Evolutionary conservation across 2,797 vertebrate genomes (phyloP), one percentile per base, ranked within the genome.

Genomic region (Hylomyscus alleni): DNA sequence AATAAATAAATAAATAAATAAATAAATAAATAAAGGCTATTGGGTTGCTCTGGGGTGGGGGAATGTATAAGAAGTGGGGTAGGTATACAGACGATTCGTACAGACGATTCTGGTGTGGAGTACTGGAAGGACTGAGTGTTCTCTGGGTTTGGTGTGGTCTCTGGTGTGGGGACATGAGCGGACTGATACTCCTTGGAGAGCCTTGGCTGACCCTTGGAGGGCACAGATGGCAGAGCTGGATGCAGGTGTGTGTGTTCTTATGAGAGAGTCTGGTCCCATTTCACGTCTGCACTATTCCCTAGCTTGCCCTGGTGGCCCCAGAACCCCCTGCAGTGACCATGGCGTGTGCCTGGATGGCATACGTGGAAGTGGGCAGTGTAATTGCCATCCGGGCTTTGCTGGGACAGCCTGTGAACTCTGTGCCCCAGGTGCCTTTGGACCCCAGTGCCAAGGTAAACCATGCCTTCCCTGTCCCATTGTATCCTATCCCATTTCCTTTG

Each of bases 291-390:
- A 11, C 47, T 6, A 0, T 24, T 34, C 2, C 29, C 95, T 97
- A 99, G 99, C 98, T 1, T 99, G 99, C 96, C 99, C 99, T 0
- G 99, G 99, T 0, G 99, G 99, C 4, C 89, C 99, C 72, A 99
- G 99, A 95, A 98, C 98, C 0, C 99, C 99, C 0, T 99, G 99
- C 84, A 93, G 98, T 37, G 96, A 98, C 78, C 99, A 98, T 0
- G 99, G 99, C 0, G 73, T 95, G 4, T 99, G 99, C 0, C 37
- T 97, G 0, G 99, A 99, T 20, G 99, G 99, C 40, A 78, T 98
- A 3, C 14, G 82, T 0, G 98, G 97, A 47, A 78, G 62, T 0
- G 99, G 99, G 10, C 96, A 90, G 6, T 99, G 99, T 85, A 96
- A 1, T 1, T 99, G 99, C 95, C 95, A 78, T 0, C 0, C 4